Base-by-base conservation (phyloP, 1,140 invertebrate species). In the Laodelphax striatellus region DNA sequence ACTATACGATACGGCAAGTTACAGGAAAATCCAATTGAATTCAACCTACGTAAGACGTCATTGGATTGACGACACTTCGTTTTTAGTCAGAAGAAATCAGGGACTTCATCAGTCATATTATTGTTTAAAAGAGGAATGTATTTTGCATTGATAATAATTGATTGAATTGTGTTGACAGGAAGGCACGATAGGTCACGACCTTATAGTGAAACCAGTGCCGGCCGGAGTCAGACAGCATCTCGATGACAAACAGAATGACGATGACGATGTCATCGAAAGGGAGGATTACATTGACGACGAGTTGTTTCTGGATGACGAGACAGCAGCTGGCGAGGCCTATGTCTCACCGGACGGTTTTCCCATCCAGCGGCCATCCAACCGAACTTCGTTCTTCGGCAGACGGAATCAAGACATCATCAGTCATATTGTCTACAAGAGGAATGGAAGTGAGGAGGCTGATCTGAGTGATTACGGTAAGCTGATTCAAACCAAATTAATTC, bases 101-200 rank as follows among this genome's bases (percentile, higher is more conserved):
- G n/a, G n/a, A n/a, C n/a, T n/a, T n/a, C n/a, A n/a, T n/a, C n/a
- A n/a, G n/a, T n/a, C n/a, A n/a, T n/a, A n/a, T n/a, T n/a, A n/a
- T n/a, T n/a, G n/a, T n/a, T n/a, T n/a, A n/a, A n/a, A n/a, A n/a
- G n/a, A n/a, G n/a, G n/a, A 28, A 28, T 28, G 24, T 28, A 28
- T 28, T 28, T 28, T 28, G 24, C 6, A 6, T 28, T 2, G 2
- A 6, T 28, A 6, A n/a, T n/a, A n/a, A n/a, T n/a, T n/a, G n/a
- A n/a, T n/a, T n/a, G n/a, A n/a, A n/a, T n/a, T 28, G 24, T 56
- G 8, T 38, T 43, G 41, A 59, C 74, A 94, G 91, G 89, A 94
- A 76, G 92, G 91, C 63, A 92, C 90, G 61, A 92, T 95, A 63
- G 91, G 91, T 58, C 82, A 88, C 69, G 86, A 92, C 68, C 72